A percentile compares a stretch with the other conserved stretches of the same genome.
These are phyloP conservation scores for Campylomormyrus numenius DNA, from an alignment of 2,113 vertebrate genomes.

Conservation along the genomic window DNA sequence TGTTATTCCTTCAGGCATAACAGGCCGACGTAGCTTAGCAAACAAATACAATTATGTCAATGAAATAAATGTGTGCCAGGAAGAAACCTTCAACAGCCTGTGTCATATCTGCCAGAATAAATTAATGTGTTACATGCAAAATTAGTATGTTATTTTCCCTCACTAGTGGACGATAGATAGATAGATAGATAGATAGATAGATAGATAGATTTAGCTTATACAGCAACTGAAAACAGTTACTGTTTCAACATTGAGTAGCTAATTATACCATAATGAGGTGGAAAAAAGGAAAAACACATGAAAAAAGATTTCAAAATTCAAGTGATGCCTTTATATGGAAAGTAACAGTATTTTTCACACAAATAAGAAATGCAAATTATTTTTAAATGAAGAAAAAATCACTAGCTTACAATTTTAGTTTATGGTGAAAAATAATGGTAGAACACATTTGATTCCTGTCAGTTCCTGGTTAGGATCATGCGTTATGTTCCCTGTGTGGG, in stretches of 20 bases:
- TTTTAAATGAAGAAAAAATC: background rate
- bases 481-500: background rate
- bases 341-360: background rate
- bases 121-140: background rate
- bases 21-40: conserved; percentile 10
- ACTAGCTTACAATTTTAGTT: background rate
- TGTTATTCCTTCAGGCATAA: conserved; percentile 18
- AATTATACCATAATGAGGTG: background rate
- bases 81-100: background rate
- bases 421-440: background rate
- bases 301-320: conserved; percentile 3
- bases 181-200: background rate
- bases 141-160: background rate
- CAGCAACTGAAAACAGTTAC: background rate
- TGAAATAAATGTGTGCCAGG: background rate
- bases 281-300: background rate
- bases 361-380: background rate
- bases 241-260: background rate
- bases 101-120: conserved; percentile 10
- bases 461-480: background rate
- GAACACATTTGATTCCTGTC: background rate
- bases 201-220: background rate
- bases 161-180: background rate
- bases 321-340: background rate
- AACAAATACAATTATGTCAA: conserved; percentile 20